Conservation (phyloP, 2,113 vertebrate species). For the Bubo scandiacus region DNA sequence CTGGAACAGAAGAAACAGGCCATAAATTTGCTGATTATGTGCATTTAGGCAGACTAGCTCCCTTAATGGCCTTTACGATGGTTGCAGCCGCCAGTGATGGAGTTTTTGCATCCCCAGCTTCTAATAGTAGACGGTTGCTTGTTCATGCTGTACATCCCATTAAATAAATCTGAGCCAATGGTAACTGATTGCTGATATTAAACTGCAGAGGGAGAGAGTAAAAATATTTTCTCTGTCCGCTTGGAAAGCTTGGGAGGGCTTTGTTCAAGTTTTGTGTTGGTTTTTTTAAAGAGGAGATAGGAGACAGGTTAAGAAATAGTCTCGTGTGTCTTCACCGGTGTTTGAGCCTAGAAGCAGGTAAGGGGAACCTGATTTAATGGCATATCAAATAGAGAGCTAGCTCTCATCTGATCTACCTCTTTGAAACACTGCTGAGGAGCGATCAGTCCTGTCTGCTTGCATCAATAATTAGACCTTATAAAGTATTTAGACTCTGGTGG, state of each 20-base stretch:
- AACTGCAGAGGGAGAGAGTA: slow-evolving; percentile 1
- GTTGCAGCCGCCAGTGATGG: slow-evolving; percentile 21
- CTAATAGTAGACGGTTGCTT: not conserved
- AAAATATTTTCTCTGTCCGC: not conserved
- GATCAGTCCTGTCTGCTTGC: not conserved
- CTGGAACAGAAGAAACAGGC: slow-evolving; percentile 37
- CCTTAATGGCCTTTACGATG: slow-evolving; percentile 48
- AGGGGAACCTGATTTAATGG: not conserved
- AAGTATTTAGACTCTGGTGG: not conserved
- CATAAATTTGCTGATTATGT: slow-evolving; percentile 64
- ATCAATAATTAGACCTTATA: slow-evolving; percentile 12
- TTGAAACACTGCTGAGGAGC: not conserved
- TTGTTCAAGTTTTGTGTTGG: not conserved
- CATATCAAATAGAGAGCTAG: not conserved
- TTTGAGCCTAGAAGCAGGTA: not conserved
- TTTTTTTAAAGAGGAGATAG: not conserved
- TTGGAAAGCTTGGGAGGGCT: not conserved
- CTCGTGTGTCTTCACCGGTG: not conserved
- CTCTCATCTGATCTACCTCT: not conserved
- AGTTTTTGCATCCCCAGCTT: slow-evolving; percentile 40
- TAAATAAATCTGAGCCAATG: slow-evolving; percentile 42
- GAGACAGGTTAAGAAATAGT: not conserved
- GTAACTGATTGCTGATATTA: not conserved
- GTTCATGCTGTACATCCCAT: not conserved
- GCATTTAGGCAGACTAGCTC: slow-evolving; percentile 53